Percentiles rank a stretch among this genome's conserved stretches.
Evolutionary conservation across 2,797 vertebrate genomes (phyloP).

Genomic region (Alauda arvensis): DNA sequence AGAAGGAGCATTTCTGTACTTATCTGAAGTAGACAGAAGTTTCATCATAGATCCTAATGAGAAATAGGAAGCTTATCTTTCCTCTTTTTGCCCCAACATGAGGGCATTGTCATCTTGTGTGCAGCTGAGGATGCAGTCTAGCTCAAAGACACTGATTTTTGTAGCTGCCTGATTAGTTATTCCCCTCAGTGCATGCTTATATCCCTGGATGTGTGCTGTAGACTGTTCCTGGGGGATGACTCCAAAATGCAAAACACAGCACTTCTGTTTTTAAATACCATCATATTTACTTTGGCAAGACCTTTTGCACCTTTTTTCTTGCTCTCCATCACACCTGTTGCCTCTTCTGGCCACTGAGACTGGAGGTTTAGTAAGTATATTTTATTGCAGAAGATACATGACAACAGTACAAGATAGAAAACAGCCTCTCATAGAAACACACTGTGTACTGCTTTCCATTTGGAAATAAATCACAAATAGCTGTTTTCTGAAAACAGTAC

Average conservation of each 20-base stretch:
- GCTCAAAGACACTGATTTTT: neutral
- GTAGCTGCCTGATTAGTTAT: neutral
- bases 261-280: neutral
- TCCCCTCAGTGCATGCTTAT: neutral
- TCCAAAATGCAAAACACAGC: neutral
- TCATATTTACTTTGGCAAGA: neutral
- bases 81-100: neutral
- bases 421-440: neutral
- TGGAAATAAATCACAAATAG: neutral
- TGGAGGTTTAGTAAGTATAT: neutral
- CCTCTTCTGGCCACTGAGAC: neutral
- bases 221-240: neutral
- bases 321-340: neutral
- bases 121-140: neutral
- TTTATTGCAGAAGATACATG: neutral
- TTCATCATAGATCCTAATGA: neutral
- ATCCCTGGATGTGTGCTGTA: neutral
- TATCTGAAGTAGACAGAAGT: neutral
- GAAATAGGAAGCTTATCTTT: neutral
- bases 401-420: neutral
- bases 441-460: neutral
- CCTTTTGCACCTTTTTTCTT: neutral
- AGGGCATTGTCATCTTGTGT: neutral
- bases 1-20: neutral
- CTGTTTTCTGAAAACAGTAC: neutral